Conservation (phyloP, 2,888 invertebrate species). For the Macrostomum cliftonense region DNA sequence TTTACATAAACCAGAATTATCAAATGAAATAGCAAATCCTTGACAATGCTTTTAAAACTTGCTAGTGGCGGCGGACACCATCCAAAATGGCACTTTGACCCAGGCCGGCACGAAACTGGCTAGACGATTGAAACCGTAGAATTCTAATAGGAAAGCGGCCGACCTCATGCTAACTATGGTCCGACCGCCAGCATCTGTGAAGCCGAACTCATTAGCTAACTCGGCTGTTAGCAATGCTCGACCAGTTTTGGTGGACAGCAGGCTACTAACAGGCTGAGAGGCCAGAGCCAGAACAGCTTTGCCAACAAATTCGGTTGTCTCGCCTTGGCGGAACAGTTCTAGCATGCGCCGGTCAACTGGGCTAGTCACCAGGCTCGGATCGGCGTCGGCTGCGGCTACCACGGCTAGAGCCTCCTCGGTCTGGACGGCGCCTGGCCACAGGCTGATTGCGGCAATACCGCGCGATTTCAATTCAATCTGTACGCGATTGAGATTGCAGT, state of each 20-base stretch:
- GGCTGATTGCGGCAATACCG: slow-evolving; percentile 29
- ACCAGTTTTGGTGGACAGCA: slow-evolving; percentile 29
- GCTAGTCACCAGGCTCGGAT: neutral
- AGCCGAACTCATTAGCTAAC: slow-evolving; percentile 33
- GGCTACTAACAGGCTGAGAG: slow-evolving; percentile 18
- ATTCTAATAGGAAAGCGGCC: too few species aligned
- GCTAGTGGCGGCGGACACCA: neutral
- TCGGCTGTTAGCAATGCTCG: slow-evolving; percentile 29
- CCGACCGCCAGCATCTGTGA: slow-evolving; percentile 32
- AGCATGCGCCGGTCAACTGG: slow-evolving; percentile 15
- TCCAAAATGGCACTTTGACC: neutral
- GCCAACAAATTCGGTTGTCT: slow-evolving; percentile 13
- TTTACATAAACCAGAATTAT: too few species aligned
- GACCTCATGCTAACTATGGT: neutral
- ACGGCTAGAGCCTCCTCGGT: slow-evolving; percentile 27
- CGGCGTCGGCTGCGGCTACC: slow-evolving; percentile 8
- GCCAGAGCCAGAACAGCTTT: slow-evolving; percentile 20
- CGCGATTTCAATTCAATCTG: slow-evolving; percentile 27
- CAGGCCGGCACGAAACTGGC: neutral
- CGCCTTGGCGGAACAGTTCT: slow-evolving; percentile 14
- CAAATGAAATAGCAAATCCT: too few species aligned
- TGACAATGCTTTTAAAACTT: neutral
- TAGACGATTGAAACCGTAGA: too few species aligned
- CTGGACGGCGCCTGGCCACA: slow-evolving; percentile 39
- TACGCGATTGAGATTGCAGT: too few species aligned